A percentile compares a stretch with the other conserved stretches of the same genome.
These are phyloP conservation scores for Cordilura impudica DNA, from an alignment of 2,888 invertebrate species.

Conservation along the genomic window DNA sequence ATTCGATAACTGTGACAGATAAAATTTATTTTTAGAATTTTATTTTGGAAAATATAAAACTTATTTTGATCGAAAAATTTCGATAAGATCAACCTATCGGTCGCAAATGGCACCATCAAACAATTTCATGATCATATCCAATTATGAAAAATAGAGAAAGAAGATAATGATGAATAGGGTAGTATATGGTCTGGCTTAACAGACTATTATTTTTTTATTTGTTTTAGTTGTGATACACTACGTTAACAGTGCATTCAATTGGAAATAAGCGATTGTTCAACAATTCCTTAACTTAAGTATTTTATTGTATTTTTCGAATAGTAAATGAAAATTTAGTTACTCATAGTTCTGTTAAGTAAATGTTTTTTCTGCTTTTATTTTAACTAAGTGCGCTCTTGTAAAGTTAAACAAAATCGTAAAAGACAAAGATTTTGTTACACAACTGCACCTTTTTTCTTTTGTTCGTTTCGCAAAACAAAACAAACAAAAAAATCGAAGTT, in stretches of 20 bases:
- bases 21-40: too few relatives aligned
- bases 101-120: too few relatives aligned
- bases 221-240: slow-evolving; percentile 11
- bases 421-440: slow-evolving; percentile 54
- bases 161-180: too few relatives aligned
- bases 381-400: slow-evolving; percentile 49
- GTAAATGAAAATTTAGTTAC: slow-evolving; percentile 44
- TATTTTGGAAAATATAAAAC: too few relatives aligned
- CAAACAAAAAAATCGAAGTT: slow-evolving; percentile 5
- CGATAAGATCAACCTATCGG: too few relatives aligned
- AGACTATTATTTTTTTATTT: too few relatives aligned
- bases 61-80: too few relatives aligned
- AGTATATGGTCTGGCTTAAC: too few relatives aligned
- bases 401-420: slow-evolving; percentile 20
- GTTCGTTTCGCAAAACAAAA: slow-evolving; percentile 32
- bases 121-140: too few relatives aligned
- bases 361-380: slow-evolving; percentile 39
- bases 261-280: slow-evolving; percentile 61
- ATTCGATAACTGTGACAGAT: too few relatives aligned
- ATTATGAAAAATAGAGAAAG: too few relatives aligned
- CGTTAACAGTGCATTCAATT: slow-evolving; percentile 59
- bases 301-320: slow-evolving; percentile 18
- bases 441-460: slow-evolving; percentile 60
- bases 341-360: slow-evolving; percentile 39
- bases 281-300: slow-evolving; percentile 42